Base-by-base conservation (phyloP, 2,113 vertebrate genomes). In the Oreochromis niloticus region DNA sequence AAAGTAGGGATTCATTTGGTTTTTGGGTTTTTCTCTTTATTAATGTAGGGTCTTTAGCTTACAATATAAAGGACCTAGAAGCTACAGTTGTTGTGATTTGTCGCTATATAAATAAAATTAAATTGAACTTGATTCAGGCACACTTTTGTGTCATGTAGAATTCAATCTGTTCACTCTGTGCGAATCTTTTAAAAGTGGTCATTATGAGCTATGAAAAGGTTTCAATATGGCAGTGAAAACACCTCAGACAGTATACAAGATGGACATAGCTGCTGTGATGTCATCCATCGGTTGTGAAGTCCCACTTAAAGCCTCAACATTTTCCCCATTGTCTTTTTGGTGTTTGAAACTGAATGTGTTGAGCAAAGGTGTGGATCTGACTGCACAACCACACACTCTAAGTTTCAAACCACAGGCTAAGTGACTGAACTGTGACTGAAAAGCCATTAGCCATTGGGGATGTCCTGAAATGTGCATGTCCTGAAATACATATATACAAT, bases 131-230 rank as follows among this genome's bases (percentile, higher is more conserved):
- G 39, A 43, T 43, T 43, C n/a, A 43, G 39, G 36, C 12, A 71
- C 43, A 3, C 12, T 1, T 71, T 43, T 71, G 66, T 41, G 36
- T 9, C 63, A 68, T 68, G 36, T 41, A 41, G 11, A 68, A 41
- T 14, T 41, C 34, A 41, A 7, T 14, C 34, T 39, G 19, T 22
- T 14, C 11, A 22, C 4, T n/a, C 61, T 66, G 1, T 36, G 36
- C 0, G 0, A 68, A 68, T 22, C 63, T 68, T 68, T 22, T 41
- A 41, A 41, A 41, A 4, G 11, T 68, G 0, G 34, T 68, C 11
- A 0, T 24, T 43, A 22, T 41, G 1, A 68, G 63, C 4, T 68
- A 5, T 41, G 36, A 43, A 43, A 71, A 24, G 19, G 34, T 22
- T 66, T 66, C 61, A 39, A 22, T 39, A 39, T 39, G 10, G 19